These are phyloP conservation scores for Hyles vespertilio DNA, from an alignment of 1,140 invertebrate genomes.

Conservation along the genomic window DNA sequence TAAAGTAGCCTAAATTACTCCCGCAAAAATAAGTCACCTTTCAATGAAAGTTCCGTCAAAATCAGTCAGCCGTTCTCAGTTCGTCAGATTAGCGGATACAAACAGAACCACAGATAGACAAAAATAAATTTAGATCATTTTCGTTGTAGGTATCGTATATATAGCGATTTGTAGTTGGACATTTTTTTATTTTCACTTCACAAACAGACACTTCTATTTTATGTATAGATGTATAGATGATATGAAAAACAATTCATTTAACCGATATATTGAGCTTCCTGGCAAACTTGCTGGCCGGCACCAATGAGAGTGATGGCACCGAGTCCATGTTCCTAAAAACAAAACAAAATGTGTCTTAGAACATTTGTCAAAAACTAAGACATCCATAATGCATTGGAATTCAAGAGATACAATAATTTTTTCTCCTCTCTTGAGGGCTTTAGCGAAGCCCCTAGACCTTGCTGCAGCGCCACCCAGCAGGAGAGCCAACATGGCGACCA, in stretches of 20 bases:
- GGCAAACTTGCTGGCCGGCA: slow-evolving; percentile 9
- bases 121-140: no score
- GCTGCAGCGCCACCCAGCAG: slow-evolving; percentile 7
- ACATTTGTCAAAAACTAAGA: neutral
- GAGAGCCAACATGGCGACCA: slow-evolving; percentile 10
- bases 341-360: neutral
- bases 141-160: no score
- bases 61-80: no score
- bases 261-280: slow-evolving; percentile 1
- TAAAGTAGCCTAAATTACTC: no score
- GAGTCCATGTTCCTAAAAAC: slow-evolving; percentile 13
- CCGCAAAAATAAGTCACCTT: no score
- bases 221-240: no score
- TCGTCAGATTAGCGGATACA: no score
- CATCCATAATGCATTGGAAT: neutral
- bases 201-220: no score
- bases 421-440: slow-evolving; percentile 19
- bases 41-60: no score
- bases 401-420: slow-evolving; percentile 16
- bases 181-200: no score
- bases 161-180: no score
- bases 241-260: neutral
- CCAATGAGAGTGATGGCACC: slow-evolving; percentile 6
- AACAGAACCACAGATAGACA: no score
- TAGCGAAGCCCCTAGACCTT: slow-evolving; percentile 11